Conservation (phyloP, 2,797 vertebrate species). For the Pampus argenteus region DNA sequence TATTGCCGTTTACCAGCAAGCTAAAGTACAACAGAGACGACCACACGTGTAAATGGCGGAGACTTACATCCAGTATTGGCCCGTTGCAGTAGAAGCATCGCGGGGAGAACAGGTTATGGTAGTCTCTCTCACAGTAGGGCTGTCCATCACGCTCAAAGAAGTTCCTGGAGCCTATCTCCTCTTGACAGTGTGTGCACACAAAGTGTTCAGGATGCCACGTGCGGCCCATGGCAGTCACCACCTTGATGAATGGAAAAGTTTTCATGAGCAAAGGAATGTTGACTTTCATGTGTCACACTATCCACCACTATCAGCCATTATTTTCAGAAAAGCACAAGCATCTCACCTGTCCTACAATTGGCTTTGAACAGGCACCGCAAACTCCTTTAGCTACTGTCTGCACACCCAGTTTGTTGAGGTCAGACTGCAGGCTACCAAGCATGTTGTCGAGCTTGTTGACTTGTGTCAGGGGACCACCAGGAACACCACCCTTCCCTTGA, state of each 20-base stretch:
- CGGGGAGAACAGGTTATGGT: slow-evolving; percentile 95
- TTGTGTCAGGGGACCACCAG: slow-evolving; percentile 87
- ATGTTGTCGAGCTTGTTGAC: slow-evolving; percentile 97
- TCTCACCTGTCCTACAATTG: slow-evolving; percentile 94
- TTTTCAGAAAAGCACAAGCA: neutral
- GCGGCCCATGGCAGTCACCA: slow-evolving; percentile 97
- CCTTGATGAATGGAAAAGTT: slow-evolving; percentile 75
- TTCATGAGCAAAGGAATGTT: neutral
- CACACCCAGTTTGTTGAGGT: slow-evolving; percentile 95
- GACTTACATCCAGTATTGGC: slow-evolving; percentile 95
- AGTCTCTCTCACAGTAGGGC: slow-evolving; percentile 97
- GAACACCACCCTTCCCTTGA: slow-evolving; percentile 87
- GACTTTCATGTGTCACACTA: neutral
- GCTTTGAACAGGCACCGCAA: slow-evolving; percentile 97
- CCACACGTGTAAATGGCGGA: neutral
- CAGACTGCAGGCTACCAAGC: slow-evolving; percentile 96
- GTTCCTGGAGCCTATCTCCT: slow-evolving; percentile 96
- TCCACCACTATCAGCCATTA: neutral
- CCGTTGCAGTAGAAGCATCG: slow-evolving; percentile 98
- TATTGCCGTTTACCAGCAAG: neutral
- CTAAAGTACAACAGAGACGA: neutral
- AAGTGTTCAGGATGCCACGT: slow-evolving; percentile 98
- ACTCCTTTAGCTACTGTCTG: slow-evolving; percentile 96
- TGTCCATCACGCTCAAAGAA: slow-evolving; percentile 96
- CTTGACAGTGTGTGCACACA: slow-evolving; percentile 97